Evolutionary conservation across 2,113 vertebrate genomes (phyloP).

Genomic region (Psittacula cyanocephala): DNA sequence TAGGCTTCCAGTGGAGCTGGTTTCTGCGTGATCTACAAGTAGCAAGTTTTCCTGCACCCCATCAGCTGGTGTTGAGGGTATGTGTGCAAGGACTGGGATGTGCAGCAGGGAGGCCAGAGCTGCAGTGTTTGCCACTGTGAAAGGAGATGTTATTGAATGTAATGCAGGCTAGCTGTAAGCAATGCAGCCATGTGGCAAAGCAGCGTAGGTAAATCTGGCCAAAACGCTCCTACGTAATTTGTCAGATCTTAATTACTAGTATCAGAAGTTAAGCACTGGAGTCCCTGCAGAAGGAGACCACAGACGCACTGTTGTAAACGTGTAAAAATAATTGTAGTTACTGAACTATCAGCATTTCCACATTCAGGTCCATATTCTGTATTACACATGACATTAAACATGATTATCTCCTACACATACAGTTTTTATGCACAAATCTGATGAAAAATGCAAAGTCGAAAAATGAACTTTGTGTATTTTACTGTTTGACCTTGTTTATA

Average conservation of each 20-base stretch:
- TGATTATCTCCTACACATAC: neutral
- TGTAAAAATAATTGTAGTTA: neutral
- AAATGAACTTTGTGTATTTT: neutral
- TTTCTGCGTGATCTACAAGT: fast-evolving
- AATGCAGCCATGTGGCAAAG: neutral
- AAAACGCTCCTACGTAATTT: neutral
- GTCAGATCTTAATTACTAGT: neutral
- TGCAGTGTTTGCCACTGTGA: neutral
- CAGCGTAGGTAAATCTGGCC: neutral
- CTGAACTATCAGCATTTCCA: neutral
- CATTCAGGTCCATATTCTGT: neutral
- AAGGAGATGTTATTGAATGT: neutral
- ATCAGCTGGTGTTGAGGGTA: neutral
- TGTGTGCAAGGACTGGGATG: neutral
- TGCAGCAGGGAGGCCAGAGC: neutral
- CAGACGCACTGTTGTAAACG: neutral
- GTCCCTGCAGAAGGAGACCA: neutral
- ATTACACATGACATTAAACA: neutral
- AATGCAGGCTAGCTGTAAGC: neutral
- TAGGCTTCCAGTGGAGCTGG: neutral
- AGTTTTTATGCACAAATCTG: neutral
- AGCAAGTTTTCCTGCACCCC: neutral
- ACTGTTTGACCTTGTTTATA: neutral
- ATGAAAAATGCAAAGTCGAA: neutral
- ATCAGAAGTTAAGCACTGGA: neutral